Evolutionary conservation across 2,113 vertebrate genomes (phyloP).

Genomic region (Thunnus thynnus): DNA sequence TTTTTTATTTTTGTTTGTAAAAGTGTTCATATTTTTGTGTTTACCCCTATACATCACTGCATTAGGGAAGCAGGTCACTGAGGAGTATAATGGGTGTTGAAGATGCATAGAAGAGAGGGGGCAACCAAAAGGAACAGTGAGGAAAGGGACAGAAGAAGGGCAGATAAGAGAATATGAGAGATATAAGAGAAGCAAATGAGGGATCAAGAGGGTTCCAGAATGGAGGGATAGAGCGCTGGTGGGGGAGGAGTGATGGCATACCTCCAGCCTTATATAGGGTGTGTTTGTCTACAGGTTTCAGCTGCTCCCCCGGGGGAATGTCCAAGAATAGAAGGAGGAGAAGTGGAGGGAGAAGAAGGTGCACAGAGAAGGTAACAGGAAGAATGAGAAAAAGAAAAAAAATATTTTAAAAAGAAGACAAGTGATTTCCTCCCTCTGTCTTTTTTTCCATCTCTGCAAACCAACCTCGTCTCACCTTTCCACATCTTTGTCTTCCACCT

Average conservation of each 20-base stretch:
- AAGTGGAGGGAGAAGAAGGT: conserved; percentile 1
- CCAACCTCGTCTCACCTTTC: background rate
- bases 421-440: background rate
- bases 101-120: background rate
- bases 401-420: background rate
- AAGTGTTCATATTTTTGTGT: too few relatives aligned
- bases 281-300: conserved; percentile 58
- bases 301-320: conserved; percentile 82
- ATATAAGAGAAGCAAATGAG: background rate
- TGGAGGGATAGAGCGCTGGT: conserved; percentile 1
- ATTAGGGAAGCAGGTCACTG: background rate
- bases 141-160: conserved; percentile 1
- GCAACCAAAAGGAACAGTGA: background rate
- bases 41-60: too few relatives aligned
- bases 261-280: conserved; percentile 83
- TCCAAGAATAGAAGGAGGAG: conserved; percentile 87
- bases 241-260: conserved; percentile 29
- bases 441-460: background rate
- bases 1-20: too few relatives aligned
- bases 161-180: background rate
- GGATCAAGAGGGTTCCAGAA: background rate
- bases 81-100: background rate
- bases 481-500: background rate
- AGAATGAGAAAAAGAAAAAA: background rate
- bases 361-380: conserved; percentile 1